These are phyloP conservation scores for Sycophila sp. DNA, from an alignment of 1,140 invertebrate species.

Conservation along the genomic window DNA sequence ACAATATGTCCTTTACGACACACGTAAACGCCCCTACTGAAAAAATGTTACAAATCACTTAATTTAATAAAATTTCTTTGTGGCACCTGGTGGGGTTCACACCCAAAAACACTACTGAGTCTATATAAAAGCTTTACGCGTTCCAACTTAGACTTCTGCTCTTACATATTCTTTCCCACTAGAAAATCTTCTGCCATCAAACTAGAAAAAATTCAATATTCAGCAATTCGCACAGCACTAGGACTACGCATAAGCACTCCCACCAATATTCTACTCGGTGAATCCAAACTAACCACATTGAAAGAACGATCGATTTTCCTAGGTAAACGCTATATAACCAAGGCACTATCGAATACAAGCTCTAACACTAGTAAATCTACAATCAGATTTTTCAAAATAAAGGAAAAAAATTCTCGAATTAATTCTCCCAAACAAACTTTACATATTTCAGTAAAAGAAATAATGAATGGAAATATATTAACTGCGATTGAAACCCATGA, in stretches of 20 bases:
- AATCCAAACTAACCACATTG: neutral
- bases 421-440: no score
- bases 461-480: neutral
- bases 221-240: neutral
- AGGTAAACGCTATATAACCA: neutral
- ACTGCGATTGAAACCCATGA: no score
- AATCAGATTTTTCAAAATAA: neutral
- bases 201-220: constrained; percentile 8
- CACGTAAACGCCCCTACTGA: neutral
- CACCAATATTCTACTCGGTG: neutral
- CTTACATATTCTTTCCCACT: no score
- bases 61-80: constrained; percentile 4
- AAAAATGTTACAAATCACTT: neutral
- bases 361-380: neutral
- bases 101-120: neutral
- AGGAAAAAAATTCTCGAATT: no score
- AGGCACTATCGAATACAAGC: neutral
- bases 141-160: neutral
- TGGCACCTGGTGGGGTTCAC: constrained; percentile 10
- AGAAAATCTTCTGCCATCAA: no score
- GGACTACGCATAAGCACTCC: neutral
- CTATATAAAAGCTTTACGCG: neutral
- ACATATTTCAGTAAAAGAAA: neutral
- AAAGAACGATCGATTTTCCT: neutral
- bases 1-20: neutral